These are phyloP conservation scores for Ophion obscuratus DNA, from an alignment of 2,888 invertebrate species.

Conservation along the genomic window DNA sequence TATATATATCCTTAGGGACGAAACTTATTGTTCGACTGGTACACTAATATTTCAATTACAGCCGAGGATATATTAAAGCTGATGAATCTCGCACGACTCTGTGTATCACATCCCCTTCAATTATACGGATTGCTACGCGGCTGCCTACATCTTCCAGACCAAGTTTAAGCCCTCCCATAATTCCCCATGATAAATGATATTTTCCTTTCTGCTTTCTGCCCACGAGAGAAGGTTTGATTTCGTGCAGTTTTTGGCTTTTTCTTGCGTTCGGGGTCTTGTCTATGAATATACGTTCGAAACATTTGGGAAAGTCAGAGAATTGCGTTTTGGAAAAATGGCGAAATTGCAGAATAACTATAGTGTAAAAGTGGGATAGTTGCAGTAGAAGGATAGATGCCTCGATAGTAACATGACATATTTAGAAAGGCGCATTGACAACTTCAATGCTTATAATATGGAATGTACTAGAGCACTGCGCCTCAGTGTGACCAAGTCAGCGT, in stretches of 20 bases:
- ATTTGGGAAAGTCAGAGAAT: background rate
- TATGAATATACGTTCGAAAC: background rate
- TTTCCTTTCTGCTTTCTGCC: background rate
- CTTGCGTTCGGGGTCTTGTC: background rate
- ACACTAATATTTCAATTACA: conserved; percentile 33
- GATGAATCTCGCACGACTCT: conserved; percentile 20
- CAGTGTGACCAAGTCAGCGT: too few species aligned
- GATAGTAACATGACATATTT: too few species aligned
- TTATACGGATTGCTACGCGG: conserved; percentile 15
- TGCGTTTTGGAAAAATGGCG: background rate
- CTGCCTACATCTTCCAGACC: background rate
- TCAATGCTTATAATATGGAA: too few species aligned
- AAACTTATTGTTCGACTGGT: conserved; percentile 14
- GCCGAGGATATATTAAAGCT: background rate
- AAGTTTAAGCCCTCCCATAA: background rate
- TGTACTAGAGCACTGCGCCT: too few species aligned
- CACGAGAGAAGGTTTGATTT: background rate
- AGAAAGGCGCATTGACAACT: too few species aligned
- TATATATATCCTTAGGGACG: background rate
- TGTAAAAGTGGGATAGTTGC: too few species aligned
- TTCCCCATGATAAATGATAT: background rate
- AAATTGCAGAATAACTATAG: background rate
- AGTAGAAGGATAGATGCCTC: too few species aligned
- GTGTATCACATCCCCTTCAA: conserved; percentile 14
- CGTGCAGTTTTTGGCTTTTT: background rate